These are phyloP conservation scores for Acomys russatus DNA, from an alignment of 2,797 vertebrate genomes.

Conservation along the genomic window DNA sequence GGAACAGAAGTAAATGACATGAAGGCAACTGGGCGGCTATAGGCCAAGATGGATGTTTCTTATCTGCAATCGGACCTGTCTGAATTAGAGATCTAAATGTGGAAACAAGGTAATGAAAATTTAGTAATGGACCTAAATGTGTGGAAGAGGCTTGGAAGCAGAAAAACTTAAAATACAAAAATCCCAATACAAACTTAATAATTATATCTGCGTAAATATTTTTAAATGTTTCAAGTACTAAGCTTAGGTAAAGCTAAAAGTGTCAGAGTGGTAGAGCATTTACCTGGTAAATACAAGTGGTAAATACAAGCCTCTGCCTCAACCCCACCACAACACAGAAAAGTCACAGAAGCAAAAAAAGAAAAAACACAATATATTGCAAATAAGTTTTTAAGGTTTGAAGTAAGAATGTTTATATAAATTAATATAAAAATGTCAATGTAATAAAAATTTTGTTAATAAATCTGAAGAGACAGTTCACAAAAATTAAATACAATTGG, in stretches of 20 bases:
- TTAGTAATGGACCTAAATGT: background rate
- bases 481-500: background rate
- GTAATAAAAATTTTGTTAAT: background rate
- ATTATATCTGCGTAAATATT: background rate
- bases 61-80: background rate
- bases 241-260: background rate
- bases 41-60: background rate
- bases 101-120: background rate
- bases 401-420: background rate
- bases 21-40: background rate
- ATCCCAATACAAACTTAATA: background rate
- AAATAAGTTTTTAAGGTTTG: background rate
- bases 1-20: background rate
- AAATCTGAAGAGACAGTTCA: background rate
- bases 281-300: background rate
- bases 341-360: background rate
- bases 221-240: background rate
- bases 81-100: background rate
- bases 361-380: background rate
- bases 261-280: background rate
- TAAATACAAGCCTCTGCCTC: background rate
- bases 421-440: background rate
- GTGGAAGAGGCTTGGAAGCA: background rate
- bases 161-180: constrained; percentile 43
- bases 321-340: background rate